phyloP scores from a whole-genome alignment of 1,140 invertebrate genomes.

The Leptinotarsa undecemlineata region DNA sequence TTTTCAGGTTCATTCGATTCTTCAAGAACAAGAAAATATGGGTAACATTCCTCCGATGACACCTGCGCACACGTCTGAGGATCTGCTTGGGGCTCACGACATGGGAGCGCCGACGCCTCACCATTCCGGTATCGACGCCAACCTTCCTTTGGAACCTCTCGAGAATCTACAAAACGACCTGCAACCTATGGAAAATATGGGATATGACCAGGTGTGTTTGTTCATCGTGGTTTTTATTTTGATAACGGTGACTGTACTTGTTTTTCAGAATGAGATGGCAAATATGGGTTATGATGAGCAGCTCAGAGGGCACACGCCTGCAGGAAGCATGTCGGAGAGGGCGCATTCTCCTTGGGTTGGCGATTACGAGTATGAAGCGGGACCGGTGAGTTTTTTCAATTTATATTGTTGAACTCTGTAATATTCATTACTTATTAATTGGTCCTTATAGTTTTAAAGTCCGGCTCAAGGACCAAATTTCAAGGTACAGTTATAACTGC shows the following conservation, averaged over 20 bases:
- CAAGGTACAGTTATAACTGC: too few species aligned
- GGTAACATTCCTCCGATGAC: constrained; percentile 46
- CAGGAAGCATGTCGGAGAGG: constrained; percentile 65
- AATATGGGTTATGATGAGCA: constrained; percentile 81
- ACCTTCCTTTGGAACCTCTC: constrained; percentile 41
- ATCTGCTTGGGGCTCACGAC: constrained; percentile 37
- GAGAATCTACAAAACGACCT: constrained; percentile 51
- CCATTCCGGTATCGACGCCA: constrained; percentile 43
- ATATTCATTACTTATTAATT: too few species aligned
- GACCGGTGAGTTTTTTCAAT: constrained; percentile 57
- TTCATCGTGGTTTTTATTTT: not conserved
- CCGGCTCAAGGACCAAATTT: too few species aligned
- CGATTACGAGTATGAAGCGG: constrained; percentile 83
- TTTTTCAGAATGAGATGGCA: constrained; percentile 57
- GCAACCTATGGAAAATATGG: constrained; percentile 70
- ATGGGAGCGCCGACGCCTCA: constrained; percentile 45
- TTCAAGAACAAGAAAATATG: constrained; percentile 50
- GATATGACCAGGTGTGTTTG: constrained; percentile 62
- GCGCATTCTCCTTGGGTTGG: constrained; percentile 74
- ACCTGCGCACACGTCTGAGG: constrained; percentile 43
- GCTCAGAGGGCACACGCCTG: constrained; percentile 62
- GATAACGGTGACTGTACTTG: not conserved
- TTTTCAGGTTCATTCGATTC: constrained; percentile 47
- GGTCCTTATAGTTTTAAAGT: too few species aligned
- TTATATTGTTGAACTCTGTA: too few species aligned